phyloP scores from a whole-genome alignment of 2,113 vertebrate genomes.

The Corythornis vintsioides region DNA sequence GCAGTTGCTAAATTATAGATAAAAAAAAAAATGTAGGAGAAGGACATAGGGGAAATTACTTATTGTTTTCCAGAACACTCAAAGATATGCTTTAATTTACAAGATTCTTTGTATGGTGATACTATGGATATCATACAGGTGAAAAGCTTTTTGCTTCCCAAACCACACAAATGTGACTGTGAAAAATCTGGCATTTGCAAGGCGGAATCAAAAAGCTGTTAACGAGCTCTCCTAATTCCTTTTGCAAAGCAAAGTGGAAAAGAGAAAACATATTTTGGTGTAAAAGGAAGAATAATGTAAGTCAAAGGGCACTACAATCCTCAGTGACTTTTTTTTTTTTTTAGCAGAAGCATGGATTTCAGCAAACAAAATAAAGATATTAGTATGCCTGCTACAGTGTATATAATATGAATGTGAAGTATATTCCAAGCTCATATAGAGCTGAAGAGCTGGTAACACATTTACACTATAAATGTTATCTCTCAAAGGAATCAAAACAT shows the following conservation, averaged over 20 bases:
- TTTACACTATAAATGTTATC: constrained; percentile 4
- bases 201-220: neutral
- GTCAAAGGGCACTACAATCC: neutral
- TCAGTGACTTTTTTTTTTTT: neutral
- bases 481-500: constrained; percentile 21
- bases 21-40: neutral
- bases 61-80: neutral
- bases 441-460: neutral
- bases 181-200: neutral
- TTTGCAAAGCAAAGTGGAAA: neutral
- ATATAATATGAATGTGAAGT: neutral
- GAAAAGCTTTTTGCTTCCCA: neutral
- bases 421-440: neutral
- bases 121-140: neutral
- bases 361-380: neutral
- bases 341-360: neutral
- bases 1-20: neutral
- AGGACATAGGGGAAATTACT: neutral
- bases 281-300: neutral
- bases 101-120: neutral
- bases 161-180: neutral
- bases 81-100: neutral
- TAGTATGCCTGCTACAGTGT: neutral
- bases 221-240: neutral
- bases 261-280: neutral